Conservation (phyloP, 64 coral and sea anemone species). For the Montipora cactus region DNA sequence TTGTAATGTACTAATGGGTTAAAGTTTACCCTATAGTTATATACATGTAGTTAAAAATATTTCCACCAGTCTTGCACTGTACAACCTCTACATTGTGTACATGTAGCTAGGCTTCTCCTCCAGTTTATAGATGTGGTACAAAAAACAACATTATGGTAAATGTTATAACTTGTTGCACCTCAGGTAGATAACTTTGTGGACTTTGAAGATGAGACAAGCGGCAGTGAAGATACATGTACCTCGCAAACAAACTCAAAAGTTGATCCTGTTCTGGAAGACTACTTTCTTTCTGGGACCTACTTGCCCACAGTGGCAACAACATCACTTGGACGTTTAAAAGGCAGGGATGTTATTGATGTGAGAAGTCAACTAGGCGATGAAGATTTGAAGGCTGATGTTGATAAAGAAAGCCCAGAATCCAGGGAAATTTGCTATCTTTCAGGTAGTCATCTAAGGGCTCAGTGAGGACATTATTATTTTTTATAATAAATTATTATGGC, state of each 20-base stretch:
- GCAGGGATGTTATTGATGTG: no score
- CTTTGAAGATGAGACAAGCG: conserved; percentile 19
- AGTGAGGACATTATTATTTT: no score
- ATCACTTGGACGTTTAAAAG: background rate
- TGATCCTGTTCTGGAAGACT: background rate
- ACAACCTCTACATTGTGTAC: no score
- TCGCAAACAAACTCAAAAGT: background rate
- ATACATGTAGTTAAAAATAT: no score
- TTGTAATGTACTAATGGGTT: no score
- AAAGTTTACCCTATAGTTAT: no score
- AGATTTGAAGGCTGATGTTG: background rate
- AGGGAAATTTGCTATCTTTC: conserved; percentile 29
- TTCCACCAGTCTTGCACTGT: no score
- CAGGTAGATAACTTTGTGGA: conserved; percentile 53
- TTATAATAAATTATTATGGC: no score
- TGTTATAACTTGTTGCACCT: background rate
- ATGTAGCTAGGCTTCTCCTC: no score
- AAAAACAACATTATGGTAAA: background rate
- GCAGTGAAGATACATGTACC: background rate
- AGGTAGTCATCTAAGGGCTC: background rate
- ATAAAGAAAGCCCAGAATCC: background rate
- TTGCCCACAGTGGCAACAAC: background rate
- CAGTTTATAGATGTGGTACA: no score
- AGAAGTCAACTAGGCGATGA: no score
- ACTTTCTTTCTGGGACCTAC: background rate